Conservation (phyloP, 2,888 invertebrate species). For the Ypsolopha sequella region DNA sequence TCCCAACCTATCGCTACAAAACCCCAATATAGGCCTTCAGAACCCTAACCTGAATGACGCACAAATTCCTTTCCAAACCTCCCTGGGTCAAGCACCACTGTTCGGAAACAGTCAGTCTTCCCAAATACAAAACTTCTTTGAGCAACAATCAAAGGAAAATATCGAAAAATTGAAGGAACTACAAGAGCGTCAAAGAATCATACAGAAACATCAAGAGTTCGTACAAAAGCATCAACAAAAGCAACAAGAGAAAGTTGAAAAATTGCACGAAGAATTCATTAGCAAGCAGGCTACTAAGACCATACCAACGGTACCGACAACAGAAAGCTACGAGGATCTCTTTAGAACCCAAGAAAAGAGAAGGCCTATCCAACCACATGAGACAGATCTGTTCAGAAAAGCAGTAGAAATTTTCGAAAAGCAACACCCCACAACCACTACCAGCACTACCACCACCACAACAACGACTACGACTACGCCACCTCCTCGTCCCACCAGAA, state of each 20-base stretch:
- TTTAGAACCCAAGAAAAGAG: conserved; percentile 47
- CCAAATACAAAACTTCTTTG: conserved; percentile 69
- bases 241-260: conserved; percentile 80
- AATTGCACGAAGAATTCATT: conserved; percentile 78
- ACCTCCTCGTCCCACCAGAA: conserved; percentile 41
- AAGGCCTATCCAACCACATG: conserved; percentile 73
- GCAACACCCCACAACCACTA: conserved; percentile 77
- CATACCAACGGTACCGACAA: conserved; percentile 63
- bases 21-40: conserved; percentile 48
- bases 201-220: conserved; percentile 82
- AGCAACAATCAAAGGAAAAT: conserved; percentile 73
- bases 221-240: conserved; percentile 85
- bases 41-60: conserved; percentile 37
- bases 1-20: conserved; percentile 48
- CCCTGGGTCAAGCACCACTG: conserved; percentile 46
- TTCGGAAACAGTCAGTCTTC: conserved; percentile 62
- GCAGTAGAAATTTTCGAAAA: conserved; percentile 76
- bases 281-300: conserved; percentile 77
- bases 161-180: conserved; percentile 75
- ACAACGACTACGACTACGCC: conserved; percentile 57
- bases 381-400: conserved; percentile 73
- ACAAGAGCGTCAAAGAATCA: conserved; percentile 78
- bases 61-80: conserved; percentile 50
- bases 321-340: conserved; percentile 49
- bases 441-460: conserved; percentile 76